Evolutionary conservation across 2,888 invertebrate species (phyloP), one percentile per base, ranked within the genome.

Genomic region (Chrysodeixis includens): DNA sequence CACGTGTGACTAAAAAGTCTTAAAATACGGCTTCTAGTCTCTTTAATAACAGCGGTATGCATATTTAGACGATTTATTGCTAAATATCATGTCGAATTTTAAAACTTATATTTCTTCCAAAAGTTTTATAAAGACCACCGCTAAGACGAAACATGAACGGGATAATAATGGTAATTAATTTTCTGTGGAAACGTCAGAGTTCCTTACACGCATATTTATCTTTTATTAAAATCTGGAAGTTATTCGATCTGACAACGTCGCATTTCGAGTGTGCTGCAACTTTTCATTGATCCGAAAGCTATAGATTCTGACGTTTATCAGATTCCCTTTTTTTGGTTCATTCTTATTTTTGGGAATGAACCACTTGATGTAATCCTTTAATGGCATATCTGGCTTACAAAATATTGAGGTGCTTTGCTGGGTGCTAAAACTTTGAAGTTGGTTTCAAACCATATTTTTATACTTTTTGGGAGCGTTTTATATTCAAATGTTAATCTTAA

Each of bases 221-320:
- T 46, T 56, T 60, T 76, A 62, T 72, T 73, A 66, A 49, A 56
- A 54, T n/a, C 60, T 58, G 56, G 16, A 20, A 22, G 9, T 49
- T 16, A 44, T 16, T 35, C 51, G 53, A 76, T 49, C 72, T 59
- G 73, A 76, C 73, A 76, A 73, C 76, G 72, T 73, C 49, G 73
- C 71, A 58, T 71, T 75, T 58, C 10, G 40, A 55, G 10, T 30
- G 8, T 51, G 63, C 16, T 51, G 32, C 62, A 26, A 30, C 32
- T 61, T 61, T 18, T 69, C 40, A 40, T 52, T 46, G 20, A n/a
- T 57, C 46, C 32, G 49, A 56, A 74, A 65, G 44, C 61, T 56
- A 65, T 55, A 51, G 57, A 53, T 30, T 59, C 57, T 69, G 57
- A 63, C 52, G 56, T 62, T 69, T 74, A 74, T 63, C 46, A 49